A percentile compares a stretch with the other conserved stretches of the same genome.
Evolutionary conservation across 2,113 vertebrate species (phyloP).

Genomic region (Corythoichthys intestinalis): DNA sequence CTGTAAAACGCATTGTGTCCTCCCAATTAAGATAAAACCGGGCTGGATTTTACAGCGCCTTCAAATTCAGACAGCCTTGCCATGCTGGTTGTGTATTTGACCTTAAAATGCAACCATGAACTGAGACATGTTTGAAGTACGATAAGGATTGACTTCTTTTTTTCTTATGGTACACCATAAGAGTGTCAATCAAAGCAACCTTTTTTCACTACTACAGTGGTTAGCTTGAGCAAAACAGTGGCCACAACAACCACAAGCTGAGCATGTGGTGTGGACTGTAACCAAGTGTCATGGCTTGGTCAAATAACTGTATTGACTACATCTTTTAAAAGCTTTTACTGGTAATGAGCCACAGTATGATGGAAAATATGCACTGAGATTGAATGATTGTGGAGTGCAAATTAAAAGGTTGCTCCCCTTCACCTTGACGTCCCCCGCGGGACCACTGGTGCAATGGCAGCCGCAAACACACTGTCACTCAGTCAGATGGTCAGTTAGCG

Average conservation of each 20-base stretch:
- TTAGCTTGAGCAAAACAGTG: background rate
- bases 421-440: slow-evolving; percentile 57
- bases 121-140: background rate
- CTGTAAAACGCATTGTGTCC: background rate
- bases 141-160: background rate
- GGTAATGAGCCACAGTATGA: background rate
- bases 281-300: background rate
- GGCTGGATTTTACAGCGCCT: background rate
- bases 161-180: background rate
- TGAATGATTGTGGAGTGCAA: slow-evolving; percentile 23
- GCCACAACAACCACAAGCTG: background rate
- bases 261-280: background rate
- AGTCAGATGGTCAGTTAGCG: background rate
- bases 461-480: slow-evolving; percentile 37
- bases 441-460: slow-evolving; percentile 41
- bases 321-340: background rate
- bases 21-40: background rate
- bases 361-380: background rate
- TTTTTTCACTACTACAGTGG: background rate
- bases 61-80: background rate
- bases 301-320: background rate
- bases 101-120: background rate
- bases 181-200: background rate
- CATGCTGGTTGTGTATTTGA: background rate
- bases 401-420: slow-evolving; percentile 36